Evolutionary conservation across 2,888 invertebrate genomes (phyloP).

Genomic region (Hofmannophila pseudospretella): DNA sequence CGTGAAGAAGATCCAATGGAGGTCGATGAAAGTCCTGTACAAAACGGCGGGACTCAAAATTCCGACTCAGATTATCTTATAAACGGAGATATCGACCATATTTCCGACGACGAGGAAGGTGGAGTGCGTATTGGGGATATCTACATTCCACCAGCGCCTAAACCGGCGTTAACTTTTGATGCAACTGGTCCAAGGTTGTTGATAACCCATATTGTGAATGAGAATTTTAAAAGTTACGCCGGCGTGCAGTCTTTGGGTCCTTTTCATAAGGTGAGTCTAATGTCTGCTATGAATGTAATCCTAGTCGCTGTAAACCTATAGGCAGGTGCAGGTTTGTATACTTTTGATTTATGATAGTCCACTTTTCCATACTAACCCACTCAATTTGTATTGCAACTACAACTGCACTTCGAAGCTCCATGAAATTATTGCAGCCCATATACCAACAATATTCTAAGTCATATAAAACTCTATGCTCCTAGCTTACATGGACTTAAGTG

Average conservation of each 20-base stretch:
- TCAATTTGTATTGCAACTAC: no score
- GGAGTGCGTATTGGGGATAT: conserved; percentile 87
- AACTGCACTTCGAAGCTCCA: no score
- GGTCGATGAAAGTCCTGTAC: conserved; percentile 39
- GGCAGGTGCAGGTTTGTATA: no score
- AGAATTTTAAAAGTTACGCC: conserved; percentile 98
- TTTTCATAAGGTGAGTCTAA: conserved; percentile 90
- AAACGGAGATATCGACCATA: conserved; percentile 54
- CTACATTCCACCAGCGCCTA: conserved; percentile 88
- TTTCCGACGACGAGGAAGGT: conserved; percentile 81
- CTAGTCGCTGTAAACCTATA: no score
- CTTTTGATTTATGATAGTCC: no score
- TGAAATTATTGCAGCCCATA: no score
- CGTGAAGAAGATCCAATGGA: conserved; percentile 58
- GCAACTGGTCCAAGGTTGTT: conserved; percentile 90
- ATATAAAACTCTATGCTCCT: no score
- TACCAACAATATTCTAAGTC: no score
- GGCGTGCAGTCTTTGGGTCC: conserved; percentile 91
- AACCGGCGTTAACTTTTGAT: conserved; percentile 83
- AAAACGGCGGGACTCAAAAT: conserved; percentile 22
- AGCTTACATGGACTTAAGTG: no score
- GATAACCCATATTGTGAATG: conserved; percentile 93
- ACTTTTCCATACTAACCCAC: no score
- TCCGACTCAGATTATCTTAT: conserved; percentile 24
- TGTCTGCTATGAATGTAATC: no score